Evolutionary conservation across 2,888 invertebrate species (phyloP).

Genomic region (Cephus spinipes): DNA sequence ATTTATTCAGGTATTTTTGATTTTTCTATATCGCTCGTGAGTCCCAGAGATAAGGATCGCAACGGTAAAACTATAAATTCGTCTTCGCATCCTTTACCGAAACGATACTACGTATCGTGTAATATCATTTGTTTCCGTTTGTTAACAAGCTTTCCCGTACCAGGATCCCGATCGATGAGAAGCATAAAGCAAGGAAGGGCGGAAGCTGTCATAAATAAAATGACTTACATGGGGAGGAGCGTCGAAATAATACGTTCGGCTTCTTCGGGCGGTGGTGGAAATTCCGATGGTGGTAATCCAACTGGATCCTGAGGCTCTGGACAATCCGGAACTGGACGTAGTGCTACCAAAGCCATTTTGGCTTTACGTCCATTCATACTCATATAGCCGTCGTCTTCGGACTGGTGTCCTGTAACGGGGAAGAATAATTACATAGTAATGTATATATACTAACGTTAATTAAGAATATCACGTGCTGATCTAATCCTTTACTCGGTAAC

Average conservation of each 20-base stretch:
- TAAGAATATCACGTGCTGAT: background rate
- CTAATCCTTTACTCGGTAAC: background rate
- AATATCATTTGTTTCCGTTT: background rate
- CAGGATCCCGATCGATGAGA: background rate
- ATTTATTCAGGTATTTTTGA: background rate
- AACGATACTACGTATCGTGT: background rate
- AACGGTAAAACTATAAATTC: background rate
- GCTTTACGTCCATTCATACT: constrained; percentile 89
- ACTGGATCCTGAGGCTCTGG: constrained; percentile 67
- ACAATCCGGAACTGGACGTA: constrained; percentile 73
- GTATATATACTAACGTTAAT: background rate
- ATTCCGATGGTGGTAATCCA: constrained; percentile 69
- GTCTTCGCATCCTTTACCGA: background rate
- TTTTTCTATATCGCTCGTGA: background rate
- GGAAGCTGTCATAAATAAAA: constrained; percentile 7
- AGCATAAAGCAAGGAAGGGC: background rate
- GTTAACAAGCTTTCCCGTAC: background rate
- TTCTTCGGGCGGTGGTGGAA: constrained; percentile 83
- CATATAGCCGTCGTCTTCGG: constrained; percentile 93
- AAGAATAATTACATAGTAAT: background rate
- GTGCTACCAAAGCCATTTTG: constrained; percentile 75
- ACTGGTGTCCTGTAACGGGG: constrained; percentile 75
- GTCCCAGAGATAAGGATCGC: background rate
- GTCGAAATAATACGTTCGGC: constrained; percentile 82
- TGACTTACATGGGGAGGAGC: constrained; percentile 77